Evolutionary conservation across 2,888 invertebrate genomes (phyloP).

Genomic region (Sisyra terminalis): DNA sequence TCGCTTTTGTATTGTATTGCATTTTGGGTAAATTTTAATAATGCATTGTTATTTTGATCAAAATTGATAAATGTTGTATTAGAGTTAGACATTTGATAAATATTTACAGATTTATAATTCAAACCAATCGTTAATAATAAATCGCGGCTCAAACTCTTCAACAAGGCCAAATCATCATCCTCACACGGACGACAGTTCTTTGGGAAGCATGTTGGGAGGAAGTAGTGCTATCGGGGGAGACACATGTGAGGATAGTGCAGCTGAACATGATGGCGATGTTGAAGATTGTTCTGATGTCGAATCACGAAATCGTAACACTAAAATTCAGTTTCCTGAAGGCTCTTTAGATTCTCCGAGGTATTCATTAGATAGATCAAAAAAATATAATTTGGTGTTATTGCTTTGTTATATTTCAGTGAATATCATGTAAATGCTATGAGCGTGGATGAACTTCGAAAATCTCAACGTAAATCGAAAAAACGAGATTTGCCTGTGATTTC

Average conservation of each 20-base stretch:
- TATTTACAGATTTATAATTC: conserved; percentile 3
- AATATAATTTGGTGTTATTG: background rate
- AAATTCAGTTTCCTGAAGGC: conserved; percentile 44
- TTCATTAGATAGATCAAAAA: conserved; percentile 9
- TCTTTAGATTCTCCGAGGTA: conserved; percentile 37
- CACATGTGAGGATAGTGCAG: conserved; percentile 23
- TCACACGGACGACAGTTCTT: conserved; percentile 51
- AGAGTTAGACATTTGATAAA: background rate
- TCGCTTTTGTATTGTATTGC: conserved; percentile 7
- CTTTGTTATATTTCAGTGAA: conserved; percentile 32
- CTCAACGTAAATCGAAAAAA: conserved; percentile 49
- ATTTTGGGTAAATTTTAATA: no score
- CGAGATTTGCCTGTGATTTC: conserved; percentile 26
- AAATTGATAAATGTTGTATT: background rate
- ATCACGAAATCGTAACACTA: conserved; percentile 20
- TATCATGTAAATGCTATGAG: conserved; percentile 83
- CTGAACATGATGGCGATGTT: conserved; percentile 72
- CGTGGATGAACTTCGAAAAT: conserved; percentile 64
- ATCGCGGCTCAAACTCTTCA: conserved; percentile 18
- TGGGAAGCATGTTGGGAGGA: conserved; percentile 33
- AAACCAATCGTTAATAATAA: conserved; percentile 17
- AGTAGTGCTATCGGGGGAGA: conserved; percentile 8
- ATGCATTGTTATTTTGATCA: no score
- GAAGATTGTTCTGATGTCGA: conserved; percentile 77
- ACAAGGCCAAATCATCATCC: conserved; percentile 39